Conservation (phyloP, 2,113 vertebrate genomes). For the Tachysurus fulvidraco region DNA sequence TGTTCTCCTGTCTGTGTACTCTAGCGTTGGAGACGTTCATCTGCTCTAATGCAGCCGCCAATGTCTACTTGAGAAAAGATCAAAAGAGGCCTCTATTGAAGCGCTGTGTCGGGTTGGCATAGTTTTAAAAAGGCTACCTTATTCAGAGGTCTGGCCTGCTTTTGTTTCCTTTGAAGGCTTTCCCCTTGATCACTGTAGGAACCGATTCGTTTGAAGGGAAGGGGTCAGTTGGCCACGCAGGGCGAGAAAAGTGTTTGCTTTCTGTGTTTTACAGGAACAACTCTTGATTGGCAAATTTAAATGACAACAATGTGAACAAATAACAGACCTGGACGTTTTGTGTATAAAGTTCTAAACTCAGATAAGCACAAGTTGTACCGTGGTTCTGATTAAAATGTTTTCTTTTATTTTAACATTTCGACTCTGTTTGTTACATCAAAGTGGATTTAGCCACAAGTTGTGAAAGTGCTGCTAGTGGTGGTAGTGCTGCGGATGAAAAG, state of each 20-base stretch:
- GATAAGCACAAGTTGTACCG: background rate
- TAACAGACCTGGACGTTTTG: too few species aligned
- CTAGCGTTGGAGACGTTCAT: background rate
- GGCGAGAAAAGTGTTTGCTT: background rate
- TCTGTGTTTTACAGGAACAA: background rate
- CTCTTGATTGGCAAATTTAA: background rate
- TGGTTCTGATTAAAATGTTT: background rate
- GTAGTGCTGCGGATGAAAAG: background rate
- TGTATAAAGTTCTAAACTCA: background rate
- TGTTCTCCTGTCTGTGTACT: conserved; percentile 40
- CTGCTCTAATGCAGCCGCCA: background rate
- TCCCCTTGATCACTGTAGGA: conserved; percentile 38
- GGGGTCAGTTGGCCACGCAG: conserved; percentile 21
- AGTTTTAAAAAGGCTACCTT: conserved; percentile 38
- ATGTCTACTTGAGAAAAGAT: conserved; percentile 40
- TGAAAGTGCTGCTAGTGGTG: background rate
- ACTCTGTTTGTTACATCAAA: background rate
- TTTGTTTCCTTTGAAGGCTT: conserved; percentile 35
- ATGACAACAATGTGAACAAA: background rate
- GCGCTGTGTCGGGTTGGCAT: conserved; percentile 21
- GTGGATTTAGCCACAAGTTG: conserved; percentile 6
- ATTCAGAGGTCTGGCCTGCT: conserved; percentile 44
- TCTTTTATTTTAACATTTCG: background rate
- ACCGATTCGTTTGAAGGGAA: conserved; percentile 32
- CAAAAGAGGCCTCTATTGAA: conserved; percentile 38